Conservation (phyloP, 2,888 invertebrate species). For the Torymus auratus region DNA sequence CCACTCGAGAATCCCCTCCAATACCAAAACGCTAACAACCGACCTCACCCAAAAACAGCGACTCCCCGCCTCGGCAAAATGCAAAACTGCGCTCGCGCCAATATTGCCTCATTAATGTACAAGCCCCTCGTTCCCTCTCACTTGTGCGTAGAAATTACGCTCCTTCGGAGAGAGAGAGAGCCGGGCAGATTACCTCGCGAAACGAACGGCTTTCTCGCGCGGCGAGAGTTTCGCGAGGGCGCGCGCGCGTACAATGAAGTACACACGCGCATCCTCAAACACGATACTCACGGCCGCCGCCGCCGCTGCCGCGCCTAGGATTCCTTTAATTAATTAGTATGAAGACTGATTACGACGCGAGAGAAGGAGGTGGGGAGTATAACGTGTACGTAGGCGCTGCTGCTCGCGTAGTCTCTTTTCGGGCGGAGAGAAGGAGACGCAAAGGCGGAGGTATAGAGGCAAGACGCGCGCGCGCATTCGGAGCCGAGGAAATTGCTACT, state of each 20-base stretch:
- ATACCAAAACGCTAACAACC: too few species aligned
- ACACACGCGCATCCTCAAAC: slow-evolving; percentile 16
- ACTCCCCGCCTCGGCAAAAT: too few species aligned
- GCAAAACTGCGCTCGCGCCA: not conserved
- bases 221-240: not conserved
- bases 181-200: not conserved
- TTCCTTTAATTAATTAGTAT: slow-evolving; percentile 69
- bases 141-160: slow-evolving; percentile 7
- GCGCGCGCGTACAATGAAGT: slow-evolving; percentile 36
- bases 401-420: not conserved
- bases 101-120: slow-evolving; percentile 35
- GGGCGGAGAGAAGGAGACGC: not conserved
- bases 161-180: not conserved
- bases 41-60: too few species aligned
- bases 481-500: slow-evolving; percentile 43
- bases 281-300: not conserved
- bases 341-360: slow-evolving; percentile 66
- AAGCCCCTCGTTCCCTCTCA: not conserved
- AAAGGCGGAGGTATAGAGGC: slow-evolving; percentile 12
- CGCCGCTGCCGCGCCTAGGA: slow-evolving; percentile 55
- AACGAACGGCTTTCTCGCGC: slow-evolving; percentile 28
- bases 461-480: slow-evolving; percentile 1
- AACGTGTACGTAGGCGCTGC: not conserved
- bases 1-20: too few species aligned
- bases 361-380: too few species aligned